These are phyloP conservation scores for Macropodus opercularis DNA, from an alignment of 2,797 vertebrate genomes.

Conservation along the genomic window DNA sequence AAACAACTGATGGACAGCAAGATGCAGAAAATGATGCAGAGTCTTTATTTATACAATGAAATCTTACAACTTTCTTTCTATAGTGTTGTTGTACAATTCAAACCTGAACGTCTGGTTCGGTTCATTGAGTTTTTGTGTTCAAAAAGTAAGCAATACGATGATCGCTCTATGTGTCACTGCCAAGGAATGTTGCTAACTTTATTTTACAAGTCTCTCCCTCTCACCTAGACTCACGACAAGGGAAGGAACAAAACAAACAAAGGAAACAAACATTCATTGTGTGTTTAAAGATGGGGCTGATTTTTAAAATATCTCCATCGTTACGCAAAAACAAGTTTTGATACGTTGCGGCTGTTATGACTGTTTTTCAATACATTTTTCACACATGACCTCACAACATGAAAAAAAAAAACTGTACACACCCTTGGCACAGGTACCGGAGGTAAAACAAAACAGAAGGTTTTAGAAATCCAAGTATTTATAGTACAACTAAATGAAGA, in stretches of 20 bases:
- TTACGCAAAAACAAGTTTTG: conserved; percentile 91
- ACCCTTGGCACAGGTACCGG: conserved; percentile 89
- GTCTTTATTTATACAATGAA: background rate
- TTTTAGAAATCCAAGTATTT: conserved; percentile 52
- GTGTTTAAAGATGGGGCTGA: conserved; percentile 62
- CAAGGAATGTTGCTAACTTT: conserved; percentile 73
- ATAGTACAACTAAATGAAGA: conserved; percentile 48
- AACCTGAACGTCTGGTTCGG: conserved; percentile 59
- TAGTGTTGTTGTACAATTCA: conserved; percentile 14
- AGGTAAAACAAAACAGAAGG: conserved; percentile 65
- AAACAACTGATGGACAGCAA: background rate
- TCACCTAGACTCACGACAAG: conserved; percentile 56
- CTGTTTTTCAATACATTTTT: conserved; percentile 98
- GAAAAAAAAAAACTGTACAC: conserved; percentile 80
- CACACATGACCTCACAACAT: conserved; percentile 89
- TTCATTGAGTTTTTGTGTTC: conserved; percentile 43
- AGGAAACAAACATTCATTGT: conserved; percentile 59
- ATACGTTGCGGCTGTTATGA: conserved; percentile 95
- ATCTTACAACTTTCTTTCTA: background rate
- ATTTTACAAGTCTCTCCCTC: conserved; percentile 61
- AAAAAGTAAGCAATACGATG: conserved; percentile 60
- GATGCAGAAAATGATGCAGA: background rate
- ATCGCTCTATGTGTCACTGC: conserved; percentile 58
- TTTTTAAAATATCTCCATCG: conserved; percentile 76
- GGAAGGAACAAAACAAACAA: conserved; percentile 49